Evolutionary conservation across 1,140 invertebrate genomes (phyloP), one percentile per base, ranked within the genome.

Genomic region (Drosophila takahashii): DNA sequence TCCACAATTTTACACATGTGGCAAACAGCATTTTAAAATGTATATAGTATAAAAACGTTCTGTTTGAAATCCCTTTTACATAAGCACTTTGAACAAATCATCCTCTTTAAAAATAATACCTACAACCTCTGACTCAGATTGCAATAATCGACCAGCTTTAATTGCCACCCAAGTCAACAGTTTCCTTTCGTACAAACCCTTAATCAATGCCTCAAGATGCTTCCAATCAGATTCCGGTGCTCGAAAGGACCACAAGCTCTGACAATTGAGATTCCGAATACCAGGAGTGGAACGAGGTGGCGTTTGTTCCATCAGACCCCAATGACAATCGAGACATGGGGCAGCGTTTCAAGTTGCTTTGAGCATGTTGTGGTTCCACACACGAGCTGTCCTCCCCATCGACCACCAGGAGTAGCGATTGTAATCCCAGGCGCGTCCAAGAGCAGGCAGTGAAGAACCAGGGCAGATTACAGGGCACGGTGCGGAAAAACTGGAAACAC

Each of bases 401-500:
- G 22, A 41, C 29, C 58, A 29, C 15, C 26, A 42, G 37, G 53
- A 58, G 54, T 11, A 59, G 27, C 45, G 56, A 77, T 58, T 89
- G 75, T 83, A 86, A 79, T 83, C 70, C 58, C 66, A 79, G 75
- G 58, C 79, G 79, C 83, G 84, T 62, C 79, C 77, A 74, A 52
- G 66, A 60, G 69, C 71, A 61, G 66, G 27, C 77, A 81, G 50
- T 26, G 45, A 34, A 41, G 18, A 56, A 58, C 37, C 52, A 39
- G 62, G 57, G 47, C 54, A 87, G 80, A 84, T 85, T 84, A 85
- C 57, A 84, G 57, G 71, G 29, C 66, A 62, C 60, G 51, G 26
- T 36, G 42, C n/a, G 32, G 26, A 57, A 67, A 57, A 73, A 64
- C 81, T 58, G 44, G 75, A 81, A 71, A 79, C 83, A 76, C 76